Evolutionary conservation across 2,888 invertebrate genomes (phyloP), one percentile per base, ranked within the genome.

Genomic region (Gastracanthus pulcherrimus): DNA sequence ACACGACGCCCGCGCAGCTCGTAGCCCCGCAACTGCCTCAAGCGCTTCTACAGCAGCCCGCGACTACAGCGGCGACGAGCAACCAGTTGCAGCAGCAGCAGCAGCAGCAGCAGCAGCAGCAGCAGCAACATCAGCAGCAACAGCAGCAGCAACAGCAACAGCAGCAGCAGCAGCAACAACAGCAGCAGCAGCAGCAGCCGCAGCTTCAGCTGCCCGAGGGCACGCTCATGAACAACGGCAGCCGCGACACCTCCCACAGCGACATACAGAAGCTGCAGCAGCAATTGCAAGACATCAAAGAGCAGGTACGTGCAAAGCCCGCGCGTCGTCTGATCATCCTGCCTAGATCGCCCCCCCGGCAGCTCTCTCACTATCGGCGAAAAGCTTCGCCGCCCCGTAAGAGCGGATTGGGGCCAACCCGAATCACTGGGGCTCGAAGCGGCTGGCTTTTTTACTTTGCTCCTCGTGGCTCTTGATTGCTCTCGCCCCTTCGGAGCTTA

Each of bases 201-300:
- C 4, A 11, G 62, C 67, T n/a, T 13, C 58, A 31, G 34, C 31
- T 38, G 48, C 62, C 45, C 62, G 88, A 89, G 87, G 92, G 92
- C 84, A 92, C 92, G 13, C 88, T 94, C 69, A 94, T 94, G 94
- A 95, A 95, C 88, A 95, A 95, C 89, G 94, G 95, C 41, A 94
- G 94, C 84, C 93, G 95, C 84, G 95, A 95, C 90, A 94, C 94
- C 84, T 94, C 94, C 81, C 92, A 92, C 79, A 95, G 94, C 81
- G 98, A 98, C 92, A 96, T 98, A 78, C 96, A 97, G 90, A 97
- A 97, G 89, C 92, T 98, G 60, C 97, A 97, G 89, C 98, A 99
- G 90, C 98, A 99, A 90, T 92, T 99, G 83, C 98, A 98, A 92
- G 99, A 99, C 91, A 98, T 99, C 88, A 98, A 98, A 91, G 98